Conservation (phyloP, 2,888 invertebrate genomes). For the Palloptera scutellata region DNA sequence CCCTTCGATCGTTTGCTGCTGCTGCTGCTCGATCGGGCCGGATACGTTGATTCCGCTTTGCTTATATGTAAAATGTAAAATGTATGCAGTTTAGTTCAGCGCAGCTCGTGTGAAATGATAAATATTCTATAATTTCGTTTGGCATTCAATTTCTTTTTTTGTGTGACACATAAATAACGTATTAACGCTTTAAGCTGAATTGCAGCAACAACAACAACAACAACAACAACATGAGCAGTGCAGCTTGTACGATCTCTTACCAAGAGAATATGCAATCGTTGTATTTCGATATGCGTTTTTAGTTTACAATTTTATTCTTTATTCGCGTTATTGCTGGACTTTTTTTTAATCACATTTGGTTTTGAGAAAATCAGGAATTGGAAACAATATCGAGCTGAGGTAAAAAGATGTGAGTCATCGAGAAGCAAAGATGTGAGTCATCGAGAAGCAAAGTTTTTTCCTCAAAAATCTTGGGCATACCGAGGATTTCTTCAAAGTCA, state of each 20-base stretch:
- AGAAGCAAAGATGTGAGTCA: too few relatives aligned
- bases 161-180: conserved; percentile 65
- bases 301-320: too few relatives aligned
- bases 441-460: too few relatives aligned
- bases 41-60: background rate
- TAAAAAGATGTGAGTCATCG: too few relatives aligned
- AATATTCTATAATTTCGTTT: conserved; percentile 64
- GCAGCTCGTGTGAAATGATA: conserved; percentile 58
- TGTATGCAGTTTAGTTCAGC: conserved; percentile 34
- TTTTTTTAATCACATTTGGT: too few relatives aligned
- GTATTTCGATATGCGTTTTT: too few relatives aligned
- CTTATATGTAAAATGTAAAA: background rate
- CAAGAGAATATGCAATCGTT: background rate
- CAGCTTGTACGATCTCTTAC: background rate
- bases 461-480: too few relatives aligned
- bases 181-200: conserved; percentile 64
- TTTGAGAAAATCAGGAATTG: too few relatives aligned
- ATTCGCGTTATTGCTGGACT: too few relatives aligned
- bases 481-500: too few relatives aligned
- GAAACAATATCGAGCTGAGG: too few relatives aligned
- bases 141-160: conserved; percentile 63
- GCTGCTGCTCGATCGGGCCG: conserved; percentile 1
- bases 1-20: conserved; percentile 25
- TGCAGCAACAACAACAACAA: conserved; percentile 31
- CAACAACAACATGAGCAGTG: background rate